These are phyloP conservation scores for Herpetotheres cachinnans DNA, from an alignment of 2,113 vertebrate genomes.

Conservation along the genomic window DNA sequence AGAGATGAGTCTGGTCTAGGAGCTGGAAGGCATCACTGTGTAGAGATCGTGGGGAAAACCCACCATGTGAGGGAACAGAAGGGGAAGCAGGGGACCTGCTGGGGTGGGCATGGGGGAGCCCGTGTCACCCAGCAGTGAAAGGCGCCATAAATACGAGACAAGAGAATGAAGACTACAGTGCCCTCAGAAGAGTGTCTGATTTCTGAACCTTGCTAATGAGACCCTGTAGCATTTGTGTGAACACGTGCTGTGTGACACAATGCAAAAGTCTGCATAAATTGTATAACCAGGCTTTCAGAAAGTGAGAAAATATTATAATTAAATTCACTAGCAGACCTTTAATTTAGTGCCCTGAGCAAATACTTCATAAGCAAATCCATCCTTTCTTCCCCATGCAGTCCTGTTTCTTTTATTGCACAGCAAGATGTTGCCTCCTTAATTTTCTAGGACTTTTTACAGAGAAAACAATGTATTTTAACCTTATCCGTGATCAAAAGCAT, in stretches of 20 bases:
- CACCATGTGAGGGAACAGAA: background rate
- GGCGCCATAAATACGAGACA: background rate
- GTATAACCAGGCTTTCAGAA: background rate
- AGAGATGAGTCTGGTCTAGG: background rate
- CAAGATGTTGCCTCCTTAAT: background rate
- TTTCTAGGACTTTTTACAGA: background rate
- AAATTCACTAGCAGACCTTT: background rate
- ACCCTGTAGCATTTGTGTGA: background rate
- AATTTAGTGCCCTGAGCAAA: background rate
- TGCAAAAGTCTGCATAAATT: background rate
- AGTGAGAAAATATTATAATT: background rate
- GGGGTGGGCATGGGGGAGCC: background rate
- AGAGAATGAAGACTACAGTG: background rate
- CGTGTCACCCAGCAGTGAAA: background rate
- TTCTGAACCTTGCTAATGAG: background rate
- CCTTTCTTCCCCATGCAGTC: background rate
- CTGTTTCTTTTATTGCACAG: background rate
- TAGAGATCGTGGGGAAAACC: background rate
- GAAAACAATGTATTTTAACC: background rate
- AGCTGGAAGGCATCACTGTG: background rate
- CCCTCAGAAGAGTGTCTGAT: background rate
- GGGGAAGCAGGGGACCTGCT: background rate
- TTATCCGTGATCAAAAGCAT: background rate
- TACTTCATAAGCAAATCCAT: background rate
- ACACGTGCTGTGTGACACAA: background rate